Percentiles rank a stretch among this genome's conserved stretches.
Conservation (phyloP, 1,140 invertebrate genomes). For the Homarus americanus region DNA sequence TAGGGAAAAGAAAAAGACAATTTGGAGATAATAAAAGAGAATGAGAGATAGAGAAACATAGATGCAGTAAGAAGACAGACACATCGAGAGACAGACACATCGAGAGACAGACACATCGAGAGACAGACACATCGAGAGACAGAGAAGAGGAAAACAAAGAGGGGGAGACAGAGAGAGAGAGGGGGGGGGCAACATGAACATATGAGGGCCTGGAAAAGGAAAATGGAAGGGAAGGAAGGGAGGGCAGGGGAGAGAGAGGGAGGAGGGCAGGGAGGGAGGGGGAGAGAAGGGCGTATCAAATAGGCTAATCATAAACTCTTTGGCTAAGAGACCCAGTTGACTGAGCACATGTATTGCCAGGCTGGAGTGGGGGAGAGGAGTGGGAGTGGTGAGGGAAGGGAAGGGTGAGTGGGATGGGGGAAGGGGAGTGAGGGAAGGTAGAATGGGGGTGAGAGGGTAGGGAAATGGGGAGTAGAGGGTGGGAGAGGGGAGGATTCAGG, state of each 20-base stretch:
- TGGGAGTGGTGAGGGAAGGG: neutral
- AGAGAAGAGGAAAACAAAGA: neutral
- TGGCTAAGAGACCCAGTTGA: constrained; percentile 10
- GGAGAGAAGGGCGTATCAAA: constrained; percentile 12
- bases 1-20: no score
- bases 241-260: neutral
- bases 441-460: neutral
- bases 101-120: neutral
- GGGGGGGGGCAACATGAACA: neutral
- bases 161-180: neutral
- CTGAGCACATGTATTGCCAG: neutral
- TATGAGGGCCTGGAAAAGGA: neutral
- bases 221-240: neutral
- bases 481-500: neutral
- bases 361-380: neutral
- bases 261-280: neutral
- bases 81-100: neutral
- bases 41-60: no score
- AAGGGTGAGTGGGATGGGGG: neutral
- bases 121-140: neutral
- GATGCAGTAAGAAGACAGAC: neutral
- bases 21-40: no score
- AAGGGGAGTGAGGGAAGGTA: neutral
- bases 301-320: constrained; percentile 31
- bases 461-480: neutral